Percentiles rank a stretch among this genome's conserved stretches.
Conservation (phyloP, 1,140 invertebrate species). For the Camponotus floridanus region DNA sequence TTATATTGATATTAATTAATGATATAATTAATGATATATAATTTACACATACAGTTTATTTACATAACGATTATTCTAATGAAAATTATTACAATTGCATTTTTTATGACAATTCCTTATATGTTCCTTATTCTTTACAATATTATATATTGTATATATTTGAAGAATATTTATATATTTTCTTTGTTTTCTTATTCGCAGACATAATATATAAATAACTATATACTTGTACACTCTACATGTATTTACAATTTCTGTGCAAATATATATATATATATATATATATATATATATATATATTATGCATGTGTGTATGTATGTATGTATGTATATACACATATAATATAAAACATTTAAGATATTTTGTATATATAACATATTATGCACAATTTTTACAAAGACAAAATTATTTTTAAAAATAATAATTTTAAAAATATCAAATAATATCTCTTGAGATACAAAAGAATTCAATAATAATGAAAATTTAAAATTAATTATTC, state of each 20-base stretch:
- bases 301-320: constrained; percentile 27
- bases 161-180: constrained; percentile 39
- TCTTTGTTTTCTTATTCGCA: too few relatives aligned
- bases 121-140: too few relatives aligned
- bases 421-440: too few relatives aligned
- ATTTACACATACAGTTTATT: constrained; percentile 21
- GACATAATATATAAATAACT: too few relatives aligned
- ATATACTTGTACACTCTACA: too few relatives aligned
- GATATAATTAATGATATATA: neutral
- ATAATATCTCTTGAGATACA: too few relatives aligned
- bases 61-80: constrained; percentile 48
- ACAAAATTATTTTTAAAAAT: too few relatives aligned
- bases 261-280: constrained; percentile 33
- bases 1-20: neutral
- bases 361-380: constrained; percentile 7
- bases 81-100: constrained; percentile 19
- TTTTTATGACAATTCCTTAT: constrained; percentile 1
- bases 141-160: neutral
- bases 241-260: too few relatives aligned
- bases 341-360: constrained; percentile 30
- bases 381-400: neutral
- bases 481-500: too few relatives aligned
- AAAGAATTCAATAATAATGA: too few relatives aligned
- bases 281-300: constrained; percentile 27
- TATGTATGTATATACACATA: constrained; percentile 13